Percentiles rank a stretch among this genome's conserved stretches.
These are phyloP conservation scores for Rhegmatorhina hoffmannsi DNA, from an alignment of 2,113 vertebrate species.

Conservation along the genomic window DNA sequence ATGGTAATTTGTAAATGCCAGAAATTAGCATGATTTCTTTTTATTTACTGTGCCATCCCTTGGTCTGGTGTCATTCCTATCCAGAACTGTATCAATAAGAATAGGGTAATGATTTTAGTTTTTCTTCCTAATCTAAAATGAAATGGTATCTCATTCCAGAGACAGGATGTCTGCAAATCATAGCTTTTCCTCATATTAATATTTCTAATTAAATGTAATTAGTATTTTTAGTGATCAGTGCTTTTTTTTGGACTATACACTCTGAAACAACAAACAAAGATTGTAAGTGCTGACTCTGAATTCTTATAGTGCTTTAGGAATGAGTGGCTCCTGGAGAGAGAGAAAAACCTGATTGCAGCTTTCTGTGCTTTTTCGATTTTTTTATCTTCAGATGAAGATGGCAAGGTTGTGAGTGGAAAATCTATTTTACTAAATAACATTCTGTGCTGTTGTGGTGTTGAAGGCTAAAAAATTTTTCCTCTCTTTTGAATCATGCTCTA, in stretches of 20 bases:
- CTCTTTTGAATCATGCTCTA: background rate
- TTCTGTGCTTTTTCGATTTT: background rate
- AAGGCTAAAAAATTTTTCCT: background rate
- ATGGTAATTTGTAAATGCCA: background rate
- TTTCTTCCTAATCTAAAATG: conserved; percentile 22
- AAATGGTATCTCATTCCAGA: conserved; percentile 42
- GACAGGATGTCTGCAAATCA: background rate
- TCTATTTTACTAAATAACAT: background rate
- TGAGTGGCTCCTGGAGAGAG: background rate
- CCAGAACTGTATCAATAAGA: background rate
- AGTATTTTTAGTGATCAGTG: background rate
- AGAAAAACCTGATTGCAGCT: background rate
- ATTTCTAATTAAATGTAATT: conserved; percentile 54
- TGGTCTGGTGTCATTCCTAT: background rate
- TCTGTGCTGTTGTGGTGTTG: background rate
- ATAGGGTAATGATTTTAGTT: background rate
- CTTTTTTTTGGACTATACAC: background rate
- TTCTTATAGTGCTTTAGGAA: background rate
- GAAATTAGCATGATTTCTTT: background rate
- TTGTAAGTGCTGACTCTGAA: background rate
- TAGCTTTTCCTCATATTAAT: background rate
- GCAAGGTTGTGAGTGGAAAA: background rate
- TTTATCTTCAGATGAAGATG: background rate
- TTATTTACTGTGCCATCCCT: background rate
- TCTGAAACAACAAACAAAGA: background rate